Percentiles rank a stretch among this genome's conserved stretches.
Conservation (phyloP, 2,113 vertebrate genomes). For the Corythaeola cristata region DNA sequence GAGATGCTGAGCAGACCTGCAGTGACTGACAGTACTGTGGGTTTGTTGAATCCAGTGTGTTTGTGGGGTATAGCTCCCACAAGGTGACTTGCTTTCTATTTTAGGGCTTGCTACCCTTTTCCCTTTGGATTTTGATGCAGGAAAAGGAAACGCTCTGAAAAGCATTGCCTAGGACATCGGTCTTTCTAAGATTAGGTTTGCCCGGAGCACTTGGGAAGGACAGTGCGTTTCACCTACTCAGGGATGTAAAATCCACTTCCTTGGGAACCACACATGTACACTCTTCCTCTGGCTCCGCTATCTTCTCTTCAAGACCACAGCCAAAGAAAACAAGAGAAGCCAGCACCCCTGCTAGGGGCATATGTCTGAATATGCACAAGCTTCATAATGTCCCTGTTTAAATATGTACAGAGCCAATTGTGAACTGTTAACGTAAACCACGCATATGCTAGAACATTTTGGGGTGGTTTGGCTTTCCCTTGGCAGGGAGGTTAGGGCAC, state of each 20-base stretch:
- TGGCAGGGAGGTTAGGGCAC: neutral
- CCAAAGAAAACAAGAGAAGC: slow-evolving; percentile 3
- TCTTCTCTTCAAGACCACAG: neutral
- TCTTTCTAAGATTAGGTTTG: neutral
- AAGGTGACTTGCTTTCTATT: neutral
- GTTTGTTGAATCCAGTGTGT: neutral
- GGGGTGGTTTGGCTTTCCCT: neutral
- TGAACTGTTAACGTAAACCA: neutral
- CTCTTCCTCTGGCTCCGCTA: neutral
- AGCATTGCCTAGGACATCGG: neutral
- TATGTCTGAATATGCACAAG: slow-evolving; percentile 36
- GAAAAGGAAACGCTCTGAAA: neutral
- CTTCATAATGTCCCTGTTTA: slow-evolving; percentile 18
- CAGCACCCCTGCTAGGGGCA: slow-evolving; percentile 32
- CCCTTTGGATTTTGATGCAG: neutral
- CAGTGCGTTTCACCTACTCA: neutral
- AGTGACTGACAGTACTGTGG: neutral
- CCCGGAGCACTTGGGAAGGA: neutral
- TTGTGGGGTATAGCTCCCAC: neutral
- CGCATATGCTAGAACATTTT: neutral
- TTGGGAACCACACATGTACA: neutral
- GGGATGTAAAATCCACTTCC: neutral
- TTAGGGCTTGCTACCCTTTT: neutral
- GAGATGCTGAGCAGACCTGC: neutral
- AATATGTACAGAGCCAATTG: neutral